Evolutionary conservation across 2,888 invertebrate species (phyloP), one percentile per base, ranked within the genome.

Genomic region (Cerastoderma edule): DNA sequence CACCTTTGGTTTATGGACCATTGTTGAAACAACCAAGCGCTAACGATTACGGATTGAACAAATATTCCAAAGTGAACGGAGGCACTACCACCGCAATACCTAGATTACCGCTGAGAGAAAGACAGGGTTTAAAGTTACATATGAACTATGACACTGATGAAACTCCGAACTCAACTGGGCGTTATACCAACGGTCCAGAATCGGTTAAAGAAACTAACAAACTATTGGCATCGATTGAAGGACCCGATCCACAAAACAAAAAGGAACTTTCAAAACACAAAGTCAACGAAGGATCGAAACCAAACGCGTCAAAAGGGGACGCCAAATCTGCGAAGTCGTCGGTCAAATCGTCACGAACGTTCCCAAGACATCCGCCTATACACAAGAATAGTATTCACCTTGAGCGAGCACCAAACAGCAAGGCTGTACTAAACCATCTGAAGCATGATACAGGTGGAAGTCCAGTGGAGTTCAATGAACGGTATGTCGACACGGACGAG

Each of bases 371-470:
- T 5, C 65, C 60, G 39, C 78, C 67, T 19, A 65, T 74, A 24
- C 33, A 54, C 5, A 68, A 50, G 50, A 24, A 78, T 32, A 69
- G 72, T 30, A 65, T 72, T 50, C 64, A 75, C 46, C 48, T 56
- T 2, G 24, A 28, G 10, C 28, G 69, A 28, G 75, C 50, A 32
- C 35, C 66, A 1, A 57, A 72, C 22, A 60, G 75, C 27, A 67
- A 73, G 50, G 64, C 73, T 19, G 73, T 75, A n/a, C 19, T 69
- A 5, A 46, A 56, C 2, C 69, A 72, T 46, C 57, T 73, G 8
- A 63, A 68, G 35, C 60, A 56, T 30, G 24, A 63, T 0, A 32
- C 39, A 2, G 10, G 19, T 10, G 50, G 73, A 5, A 53, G 44
- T 19, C 54, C 35, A 19, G 53, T 79, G 5, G 30, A 33, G 1